phyloP scores from a whole-genome alignment of 2,888 invertebrate species.

The Tetragonisca angustula region DNA sequence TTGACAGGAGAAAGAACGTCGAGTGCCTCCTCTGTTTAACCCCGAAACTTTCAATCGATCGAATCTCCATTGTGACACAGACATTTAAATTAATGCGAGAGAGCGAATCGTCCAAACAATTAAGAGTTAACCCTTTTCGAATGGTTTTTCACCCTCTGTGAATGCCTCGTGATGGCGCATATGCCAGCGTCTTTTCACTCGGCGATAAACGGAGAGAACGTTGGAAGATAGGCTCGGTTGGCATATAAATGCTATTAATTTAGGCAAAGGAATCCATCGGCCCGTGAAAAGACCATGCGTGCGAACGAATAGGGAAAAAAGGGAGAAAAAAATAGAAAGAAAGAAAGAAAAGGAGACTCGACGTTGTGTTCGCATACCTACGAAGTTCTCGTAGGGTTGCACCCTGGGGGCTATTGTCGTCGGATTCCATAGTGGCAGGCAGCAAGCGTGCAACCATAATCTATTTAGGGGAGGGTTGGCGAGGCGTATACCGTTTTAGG shows the following conservation, averaged over 20 bases:
- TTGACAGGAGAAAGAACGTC: neutral
- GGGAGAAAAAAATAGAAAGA: constrained; percentile 63
- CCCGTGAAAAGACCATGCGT: constrained; percentile 78
- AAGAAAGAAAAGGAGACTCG: constrained; percentile 51
- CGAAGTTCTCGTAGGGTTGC: constrained; percentile 70
- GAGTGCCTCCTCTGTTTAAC: constrained; percentile 49
- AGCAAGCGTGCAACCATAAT: constrained; percentile 73
- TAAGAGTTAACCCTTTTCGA: constrained; percentile 5
- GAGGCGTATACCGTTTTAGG: constrained; percentile 37
- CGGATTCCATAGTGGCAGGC: constrained; percentile 63
- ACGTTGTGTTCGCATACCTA: constrained; percentile 69
- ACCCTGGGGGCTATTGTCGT: constrained; percentile 77
- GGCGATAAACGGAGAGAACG: constrained; percentile 60
- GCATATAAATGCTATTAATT: constrained; percentile 82
- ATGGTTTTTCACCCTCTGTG: neutral
- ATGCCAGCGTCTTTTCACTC: constrained; percentile 59
- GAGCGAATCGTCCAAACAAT: constrained; percentile 17
- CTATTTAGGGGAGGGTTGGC: constrained; percentile 60
- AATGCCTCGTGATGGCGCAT: constrained; percentile 69
- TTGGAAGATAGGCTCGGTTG: constrained; percentile 60
- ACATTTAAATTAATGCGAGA: constrained; percentile 62
- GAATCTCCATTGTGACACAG: constrained; percentile 39
- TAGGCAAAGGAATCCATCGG: constrained; percentile 79
- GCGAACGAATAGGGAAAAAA: constrained; percentile 51
- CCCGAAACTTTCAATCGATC: constrained; percentile 65